Percentiles rank a stretch among this genome's conserved stretches.
Conservation (phyloP, 2,797 vertebrate genomes). For the Ciconia nigra region DNA sequence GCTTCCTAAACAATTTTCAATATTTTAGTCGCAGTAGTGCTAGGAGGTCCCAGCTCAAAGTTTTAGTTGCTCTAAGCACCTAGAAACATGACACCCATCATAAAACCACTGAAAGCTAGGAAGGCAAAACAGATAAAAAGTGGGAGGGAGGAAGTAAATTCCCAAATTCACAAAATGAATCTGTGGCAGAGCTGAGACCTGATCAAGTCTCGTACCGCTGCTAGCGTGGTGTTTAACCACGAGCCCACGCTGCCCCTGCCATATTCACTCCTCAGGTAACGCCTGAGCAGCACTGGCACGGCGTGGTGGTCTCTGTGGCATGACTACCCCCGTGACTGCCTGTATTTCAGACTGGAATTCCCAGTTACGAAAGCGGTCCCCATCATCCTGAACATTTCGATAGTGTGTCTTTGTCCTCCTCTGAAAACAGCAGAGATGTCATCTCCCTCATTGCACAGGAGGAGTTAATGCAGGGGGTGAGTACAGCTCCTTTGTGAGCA, state of each 20-base stretch:
- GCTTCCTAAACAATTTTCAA: neutral
- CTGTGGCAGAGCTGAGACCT: neutral
- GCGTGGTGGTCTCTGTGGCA: neutral
- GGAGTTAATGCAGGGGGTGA: neutral
- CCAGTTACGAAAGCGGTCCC: neutral
- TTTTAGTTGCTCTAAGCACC: neutral
- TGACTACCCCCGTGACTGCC: neutral
- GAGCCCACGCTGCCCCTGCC: neutral
- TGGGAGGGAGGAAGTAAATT: neutral
- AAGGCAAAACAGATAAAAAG: neutral
- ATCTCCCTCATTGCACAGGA: rapidly evolving
- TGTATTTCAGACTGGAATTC: neutral
- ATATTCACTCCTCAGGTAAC: rapidly evolving
- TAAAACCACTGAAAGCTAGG: neutral
- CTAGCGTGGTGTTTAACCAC: rapidly evolving
- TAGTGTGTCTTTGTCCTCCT: neutral
- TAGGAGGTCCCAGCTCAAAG: neutral
- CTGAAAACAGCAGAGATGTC: neutral
- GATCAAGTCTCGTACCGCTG: neutral
- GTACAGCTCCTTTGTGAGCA: neutral
- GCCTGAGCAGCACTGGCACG: rapidly evolving
- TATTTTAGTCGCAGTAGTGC: neutral
- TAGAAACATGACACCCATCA: neutral
- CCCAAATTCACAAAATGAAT: neutral
- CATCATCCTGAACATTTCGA: neutral